These are phyloP conservation scores for Antheraea yamamai DNA, from an alignment of 2,888 invertebrate species.

Conservation along the genomic window DNA sequence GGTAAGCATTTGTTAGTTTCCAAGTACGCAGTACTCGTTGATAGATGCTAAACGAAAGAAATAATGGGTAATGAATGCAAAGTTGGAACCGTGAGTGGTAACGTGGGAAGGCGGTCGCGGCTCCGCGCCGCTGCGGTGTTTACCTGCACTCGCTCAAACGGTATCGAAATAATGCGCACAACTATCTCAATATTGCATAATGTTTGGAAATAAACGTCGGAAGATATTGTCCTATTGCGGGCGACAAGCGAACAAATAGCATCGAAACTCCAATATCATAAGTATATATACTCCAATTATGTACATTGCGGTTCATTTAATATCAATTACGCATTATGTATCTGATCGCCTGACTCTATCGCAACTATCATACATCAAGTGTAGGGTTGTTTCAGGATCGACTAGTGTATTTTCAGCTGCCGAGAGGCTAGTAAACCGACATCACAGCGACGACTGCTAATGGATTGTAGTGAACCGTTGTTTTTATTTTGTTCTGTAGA, in stretches of 20 bases:
- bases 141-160: conserved; percentile 15
- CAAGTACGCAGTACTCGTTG: neutral
- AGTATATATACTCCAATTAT: too few relatives aligned
- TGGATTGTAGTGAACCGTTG: too few relatives aligned
- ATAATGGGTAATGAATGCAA: conserved; percentile 13
- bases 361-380: too few relatives aligned
- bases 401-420: too few relatives aligned
- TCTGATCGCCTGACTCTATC: too few relatives aligned
- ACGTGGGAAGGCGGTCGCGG: conserved; percentile 10
- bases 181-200: conserved; percentile 31
- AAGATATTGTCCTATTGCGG: conserved; percentile 3
- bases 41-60: conserved; percentile 12
- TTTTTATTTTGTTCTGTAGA: too few relatives aligned
- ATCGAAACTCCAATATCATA: neutral
- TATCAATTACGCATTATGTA: too few relatives aligned
- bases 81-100: conserved; percentile 1
- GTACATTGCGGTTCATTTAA: too few relatives aligned
- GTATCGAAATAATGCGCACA: conserved; percentile 25
- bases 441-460: too few relatives aligned
- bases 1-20: neutral
- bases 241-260: neutral
- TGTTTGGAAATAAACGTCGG: conserved; percentile 31
- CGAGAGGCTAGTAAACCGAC: too few relatives aligned
- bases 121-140: neutral
- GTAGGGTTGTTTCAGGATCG: too few relatives aligned